phyloP scores from a whole-genome alignment of 2,888 invertebrate species.

The Pterostichus madidus region DNA sequence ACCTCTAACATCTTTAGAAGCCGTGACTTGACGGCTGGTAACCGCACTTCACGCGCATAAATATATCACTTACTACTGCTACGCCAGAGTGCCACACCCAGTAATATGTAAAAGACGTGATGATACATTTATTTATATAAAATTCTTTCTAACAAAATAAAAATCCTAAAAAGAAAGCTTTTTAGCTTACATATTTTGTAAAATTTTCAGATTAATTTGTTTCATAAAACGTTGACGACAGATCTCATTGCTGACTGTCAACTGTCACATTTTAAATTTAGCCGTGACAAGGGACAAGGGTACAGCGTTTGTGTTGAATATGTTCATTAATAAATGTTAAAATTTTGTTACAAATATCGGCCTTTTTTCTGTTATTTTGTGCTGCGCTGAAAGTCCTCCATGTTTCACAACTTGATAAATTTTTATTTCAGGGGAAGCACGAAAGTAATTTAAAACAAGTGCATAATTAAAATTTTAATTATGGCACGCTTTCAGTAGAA shows the following conservation, averaged over 20 bases:
- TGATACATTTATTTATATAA: no score
- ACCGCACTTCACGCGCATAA: no score
- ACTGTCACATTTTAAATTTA: constrained; percentile 25
- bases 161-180: no score
- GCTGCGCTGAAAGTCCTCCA: not conserved
- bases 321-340: constrained; percentile 22
- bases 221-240: not conserved
- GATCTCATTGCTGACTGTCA: not conserved
- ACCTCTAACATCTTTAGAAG: no score
- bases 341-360: constrained; percentile 10
- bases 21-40: no score
- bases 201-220: no score
- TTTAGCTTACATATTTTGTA: no score
- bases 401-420: constrained; percentile 29
- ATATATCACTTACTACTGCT: no score
- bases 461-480: constrained; percentile 59
- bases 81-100: no score
- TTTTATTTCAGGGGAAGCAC: constrained; percentile 27
- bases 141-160: no score
- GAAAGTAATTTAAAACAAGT: constrained; percentile 43
- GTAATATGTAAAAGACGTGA: no score
- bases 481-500: constrained; percentile 14
- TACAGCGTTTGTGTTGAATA: not conserved
- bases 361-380: not conserved
- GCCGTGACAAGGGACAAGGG: not conserved